These are phyloP conservation scores for Tinamus guttatus DNA, from an alignment of 2,113 vertebrate genomes.

Conservation along the genomic window DNA sequence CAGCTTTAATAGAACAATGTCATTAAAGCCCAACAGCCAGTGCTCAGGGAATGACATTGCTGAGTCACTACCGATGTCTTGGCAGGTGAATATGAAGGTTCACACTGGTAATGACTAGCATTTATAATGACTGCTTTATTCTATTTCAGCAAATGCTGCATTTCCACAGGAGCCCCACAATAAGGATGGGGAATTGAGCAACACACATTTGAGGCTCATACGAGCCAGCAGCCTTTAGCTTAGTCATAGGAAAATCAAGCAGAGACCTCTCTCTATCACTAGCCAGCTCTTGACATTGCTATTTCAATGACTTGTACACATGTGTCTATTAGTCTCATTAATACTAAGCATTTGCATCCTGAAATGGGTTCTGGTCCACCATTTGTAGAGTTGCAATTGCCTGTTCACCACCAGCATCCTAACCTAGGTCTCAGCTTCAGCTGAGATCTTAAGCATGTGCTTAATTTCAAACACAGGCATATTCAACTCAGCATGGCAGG, in stretches of 20 bases:
- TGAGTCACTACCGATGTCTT: background rate
- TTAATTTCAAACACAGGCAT: background rate
- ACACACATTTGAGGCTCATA: background rate
- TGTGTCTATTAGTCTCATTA: background rate
- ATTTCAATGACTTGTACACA: background rate
- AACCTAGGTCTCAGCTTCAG: background rate
- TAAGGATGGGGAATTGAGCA: background rate
- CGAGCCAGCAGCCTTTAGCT: background rate
- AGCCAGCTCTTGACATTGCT: background rate
- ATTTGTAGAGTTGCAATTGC: background rate
- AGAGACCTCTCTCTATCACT: background rate
- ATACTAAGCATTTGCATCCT: background rate
- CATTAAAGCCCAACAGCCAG: conserved; percentile 15
- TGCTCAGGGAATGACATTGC: conserved; percentile 17
- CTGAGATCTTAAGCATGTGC: background rate
- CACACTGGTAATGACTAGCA: background rate
- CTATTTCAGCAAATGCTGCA: background rate
- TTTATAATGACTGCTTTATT: conserved; percentile 42
- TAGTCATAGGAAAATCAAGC: background rate
- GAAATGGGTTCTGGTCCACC: background rate
- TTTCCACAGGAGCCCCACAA: background rate
- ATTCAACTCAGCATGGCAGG: background rate
- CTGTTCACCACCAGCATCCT: background rate
- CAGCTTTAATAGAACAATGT: conserved; percentile 19
- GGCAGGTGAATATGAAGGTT: conserved; percentile 47